Evolutionary conservation across 2,113 vertebrate genomes (phyloP), one percentile per base, ranked within the genome.

Genomic region (Clinocottus analis): DNA sequence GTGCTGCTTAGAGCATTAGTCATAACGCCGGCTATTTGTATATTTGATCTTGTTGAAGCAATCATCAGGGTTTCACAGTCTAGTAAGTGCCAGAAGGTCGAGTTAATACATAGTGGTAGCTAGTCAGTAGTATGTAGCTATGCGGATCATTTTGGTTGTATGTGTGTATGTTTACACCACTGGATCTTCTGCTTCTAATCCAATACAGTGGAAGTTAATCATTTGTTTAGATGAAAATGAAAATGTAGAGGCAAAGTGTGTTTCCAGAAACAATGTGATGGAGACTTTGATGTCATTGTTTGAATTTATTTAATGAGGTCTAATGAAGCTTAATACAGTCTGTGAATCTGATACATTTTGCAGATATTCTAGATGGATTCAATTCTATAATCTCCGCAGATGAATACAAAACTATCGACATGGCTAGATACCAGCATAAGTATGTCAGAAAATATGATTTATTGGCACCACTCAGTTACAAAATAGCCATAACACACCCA

Each of bases 401-500:
- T 25, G 62, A 49, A 59, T 23, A 71, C 61, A 66, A 56, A 74
- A 41, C 27, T 33, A 17, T 75, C 17, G 41, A 51, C 45, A 47
- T 61, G 33, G 31, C 39, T 35, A 21, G 2, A 70, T 59, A 33
- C 33, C 4, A 51, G 76, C 23, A 47, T 3, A 49, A 3, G 11
- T 66, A 47, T 43, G 53, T 67, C 59, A 75, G 21, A 72, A 65
- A 49, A 66, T 11, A 17, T 29, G 41, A 23, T 72, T 71, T 33
- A 43, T 58, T 29, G 55, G 29, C 75, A 68, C 64, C 79, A 70
- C 37, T 25, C 37, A 25, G 29, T 69, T 76, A 19, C 62, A 82
- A 73, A 85, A 79, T 25, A 82, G 67, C 74, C 43, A 56, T 75
- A 74, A 79, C 59, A 65, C 61, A 59, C 51, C 49, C 41, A 59